Conservation (phyloP, 2,113 vertebrate species). For the Megaptera novaeangliae region DNA sequence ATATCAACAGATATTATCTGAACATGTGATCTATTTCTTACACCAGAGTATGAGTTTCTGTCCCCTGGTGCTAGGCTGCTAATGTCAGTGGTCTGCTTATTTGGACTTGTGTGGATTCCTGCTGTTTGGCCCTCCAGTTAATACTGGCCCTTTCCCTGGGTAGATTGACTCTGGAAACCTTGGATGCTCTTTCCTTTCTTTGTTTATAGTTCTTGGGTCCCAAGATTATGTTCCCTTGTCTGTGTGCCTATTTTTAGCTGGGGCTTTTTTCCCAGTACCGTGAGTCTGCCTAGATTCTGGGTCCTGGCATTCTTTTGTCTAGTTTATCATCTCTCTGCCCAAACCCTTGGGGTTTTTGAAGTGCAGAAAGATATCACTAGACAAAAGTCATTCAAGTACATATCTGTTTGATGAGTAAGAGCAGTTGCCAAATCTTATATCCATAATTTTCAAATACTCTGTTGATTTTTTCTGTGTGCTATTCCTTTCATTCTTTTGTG, state of each 20-base stretch:
- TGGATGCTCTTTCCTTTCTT: neutral
- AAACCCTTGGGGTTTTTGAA: neutral
- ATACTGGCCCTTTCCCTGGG: neutral
- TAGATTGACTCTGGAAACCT: constrained; percentile 16
- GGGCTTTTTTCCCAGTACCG: neutral
- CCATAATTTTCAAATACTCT: neutral
- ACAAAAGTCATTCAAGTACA: neutral
- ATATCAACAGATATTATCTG: neutral
- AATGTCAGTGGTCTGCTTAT: neutral
- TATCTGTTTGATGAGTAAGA: neutral
- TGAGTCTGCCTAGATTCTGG: constrained; percentile 8
- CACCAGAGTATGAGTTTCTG: neutral
- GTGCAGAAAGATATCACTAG: neutral
- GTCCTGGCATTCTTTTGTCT: neutral
- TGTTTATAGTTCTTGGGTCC: constrained; percentile 14
- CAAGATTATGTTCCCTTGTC: constrained; percentile 21
- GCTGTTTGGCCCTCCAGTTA: neutral
- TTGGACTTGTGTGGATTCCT: neutral
- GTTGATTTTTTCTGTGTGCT: neutral
- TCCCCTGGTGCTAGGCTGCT: neutral
- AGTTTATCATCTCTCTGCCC: neutral
- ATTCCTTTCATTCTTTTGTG: neutral
- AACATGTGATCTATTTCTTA: neutral
- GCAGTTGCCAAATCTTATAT: neutral
- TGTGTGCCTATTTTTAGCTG: constrained; percentile 49